These are phyloP conservation scores for Ctenochaetus hawaiiensis DNA, from an alignment of 2,797 vertebrate species.

Conservation along the genomic window DNA sequence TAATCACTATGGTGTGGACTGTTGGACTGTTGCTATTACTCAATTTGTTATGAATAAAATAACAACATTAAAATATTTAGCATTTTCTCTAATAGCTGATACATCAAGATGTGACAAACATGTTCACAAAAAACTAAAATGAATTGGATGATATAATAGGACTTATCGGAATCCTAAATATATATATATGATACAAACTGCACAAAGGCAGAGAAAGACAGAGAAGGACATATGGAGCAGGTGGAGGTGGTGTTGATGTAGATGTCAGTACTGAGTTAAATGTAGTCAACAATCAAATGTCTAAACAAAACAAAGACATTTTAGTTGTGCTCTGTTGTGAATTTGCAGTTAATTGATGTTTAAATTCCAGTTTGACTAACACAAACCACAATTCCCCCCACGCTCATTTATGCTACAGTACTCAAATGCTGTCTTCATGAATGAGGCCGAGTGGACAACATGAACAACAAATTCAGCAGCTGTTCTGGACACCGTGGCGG, in stretches of 20 bases:
- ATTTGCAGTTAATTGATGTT: too few species aligned
- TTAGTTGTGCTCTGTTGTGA: too few species aligned
- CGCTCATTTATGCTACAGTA: too few species aligned
- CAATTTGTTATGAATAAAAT: not conserved
- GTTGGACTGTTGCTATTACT: not conserved
- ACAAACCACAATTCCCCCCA: too few species aligned
- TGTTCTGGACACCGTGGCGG: too few species aligned
- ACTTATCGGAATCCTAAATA: not conserved
- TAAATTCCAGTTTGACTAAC: too few species aligned
- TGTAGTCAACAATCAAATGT: too few species aligned
- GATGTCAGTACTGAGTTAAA: not conserved
- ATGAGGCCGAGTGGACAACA: too few species aligned
- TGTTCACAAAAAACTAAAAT: not conserved
- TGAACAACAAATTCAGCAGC: too few species aligned
- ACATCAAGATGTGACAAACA: not conserved
- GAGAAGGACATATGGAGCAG: not conserved
- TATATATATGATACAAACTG: not conserved
- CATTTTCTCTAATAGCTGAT: too few species aligned
- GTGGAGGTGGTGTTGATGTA: not conserved
- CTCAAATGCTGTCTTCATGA: too few species aligned
- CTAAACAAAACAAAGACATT: too few species aligned
- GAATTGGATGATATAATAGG: not conserved
- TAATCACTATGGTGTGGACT: not conserved
- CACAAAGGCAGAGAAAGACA: not conserved
- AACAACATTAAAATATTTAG: not conserved